Base-by-base conservation (phyloP, 1,140 invertebrate species). In the Pomacea maculata region DNA sequence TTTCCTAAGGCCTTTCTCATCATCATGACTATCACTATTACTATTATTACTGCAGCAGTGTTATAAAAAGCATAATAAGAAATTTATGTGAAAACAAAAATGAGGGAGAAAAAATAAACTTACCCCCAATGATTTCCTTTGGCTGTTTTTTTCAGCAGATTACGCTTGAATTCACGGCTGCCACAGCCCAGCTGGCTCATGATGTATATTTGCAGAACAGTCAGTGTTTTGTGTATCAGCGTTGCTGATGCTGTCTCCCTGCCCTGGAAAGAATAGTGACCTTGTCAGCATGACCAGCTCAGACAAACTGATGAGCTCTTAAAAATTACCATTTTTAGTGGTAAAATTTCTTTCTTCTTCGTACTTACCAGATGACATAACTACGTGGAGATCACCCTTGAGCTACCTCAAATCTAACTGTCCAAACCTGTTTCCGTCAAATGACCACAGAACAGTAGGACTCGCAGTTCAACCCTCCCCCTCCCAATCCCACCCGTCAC, bases 81-180 rank as follows among this genome's bases (percentile, higher is more conserved):
- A 71, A 34, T 14, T n/a, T n/a, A 19, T 19, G 14, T 71, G 11
- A 6, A 34, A 25, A 71, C 25, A 34, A 34, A 15, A 0, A 14
- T 15, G 15, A 10, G 25, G 12, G 15, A n/a, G 12, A 25, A 21
- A n/a, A 21, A 25, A 71, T 14, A 71, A 19, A 88, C 92, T 92
- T 90, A 95, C 95, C 97, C 97, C 95, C 95, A 98, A 92, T 98
- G 97, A 89, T 97, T 96, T 72, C 95, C 94, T 90, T 95, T 95
- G 85, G 93, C 93, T 67, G 95, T 95, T 91, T 94, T 96, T 92
- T 98, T 98, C 72, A 97, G 92, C 84, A 95, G 93, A 90, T 96
- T 97, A 84, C 94, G 95, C 81, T 94, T 94, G 86, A 97, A 96
- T 54, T 93, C 91, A 83, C 94, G 91, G 45, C 89, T 86, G 15